Evolutionary conservation across 2,888 invertebrate genomes (phyloP).

Genomic region (Diogma glabrata): DNA sequence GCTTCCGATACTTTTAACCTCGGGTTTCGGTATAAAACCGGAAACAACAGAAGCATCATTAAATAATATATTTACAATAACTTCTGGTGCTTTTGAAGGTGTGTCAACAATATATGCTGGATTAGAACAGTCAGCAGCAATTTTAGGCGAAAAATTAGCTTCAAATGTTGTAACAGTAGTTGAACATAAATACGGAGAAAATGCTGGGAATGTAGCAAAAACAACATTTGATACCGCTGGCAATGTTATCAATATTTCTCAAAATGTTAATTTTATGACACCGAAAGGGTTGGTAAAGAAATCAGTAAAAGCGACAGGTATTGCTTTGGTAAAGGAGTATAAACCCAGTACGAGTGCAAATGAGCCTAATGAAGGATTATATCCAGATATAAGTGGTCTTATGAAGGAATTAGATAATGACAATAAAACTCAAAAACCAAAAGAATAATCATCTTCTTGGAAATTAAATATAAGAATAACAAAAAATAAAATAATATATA

Average conservation of each 20-base stretch:
- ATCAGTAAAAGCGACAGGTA: conserved; percentile 50
- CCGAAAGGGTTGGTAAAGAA: conserved; percentile 53
- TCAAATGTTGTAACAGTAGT: conserved; percentile 65
- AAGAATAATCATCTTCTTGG: too few relatives aligned
- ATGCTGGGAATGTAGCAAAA: conserved; percentile 51
- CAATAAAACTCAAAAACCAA: too few relatives aligned
- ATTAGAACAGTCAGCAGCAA: conserved; percentile 55
- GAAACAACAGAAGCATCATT: conserved; percentile 43
- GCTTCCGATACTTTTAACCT: conserved; percentile 46
- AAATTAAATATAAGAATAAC: too few relatives aligned
- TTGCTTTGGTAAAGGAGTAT: conserved; percentile 39
- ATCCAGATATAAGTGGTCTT: conserved; percentile 27
- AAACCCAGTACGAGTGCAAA: conserved; percentile 21
- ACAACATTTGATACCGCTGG: conserved; percentile 58
- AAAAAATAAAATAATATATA: too few relatives aligned
- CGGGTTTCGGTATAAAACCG: conserved; percentile 42
- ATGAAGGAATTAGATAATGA: conserved; percentile 4
- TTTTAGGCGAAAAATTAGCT: conserved; percentile 49
- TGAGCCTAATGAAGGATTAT: conserved; percentile 24
- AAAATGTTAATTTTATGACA: conserved; percentile 52
- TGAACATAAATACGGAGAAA: conserved; percentile 57
- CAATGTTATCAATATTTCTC: conserved; percentile 52
- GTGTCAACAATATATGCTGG: conserved; percentile 58
- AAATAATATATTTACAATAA: conserved; percentile 46
- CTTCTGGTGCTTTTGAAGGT: conserved; percentile 59